Evolutionary conservation across 1,140 invertebrate genomes (phyloP), one percentile per base, ranked within the genome.

Genomic region (Sycobia sp.): DNA sequence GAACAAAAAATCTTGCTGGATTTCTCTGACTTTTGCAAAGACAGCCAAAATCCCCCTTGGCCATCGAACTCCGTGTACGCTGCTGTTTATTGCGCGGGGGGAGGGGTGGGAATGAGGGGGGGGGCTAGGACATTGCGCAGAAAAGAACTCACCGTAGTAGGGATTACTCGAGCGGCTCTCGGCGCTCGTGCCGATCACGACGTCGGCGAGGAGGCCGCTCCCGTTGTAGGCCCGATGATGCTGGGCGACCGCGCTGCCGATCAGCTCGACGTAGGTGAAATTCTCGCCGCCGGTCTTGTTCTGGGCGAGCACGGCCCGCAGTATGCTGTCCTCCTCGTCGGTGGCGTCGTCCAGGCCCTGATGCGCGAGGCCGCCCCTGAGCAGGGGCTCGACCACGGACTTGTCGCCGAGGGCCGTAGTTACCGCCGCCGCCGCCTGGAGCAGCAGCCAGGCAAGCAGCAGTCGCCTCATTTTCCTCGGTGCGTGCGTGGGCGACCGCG

Each of bases 271-370:
- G 47, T 72, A 68, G 3, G 75, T 75, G 32, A 70, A 70, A 66
- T 75, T 73, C 23, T 73, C 71, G 1, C 64, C 62, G 16, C 29
- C 51, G 0, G 70, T 69, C 43, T 72, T 71, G 51, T 73, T 77
- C n/a, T 68, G 65, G 0, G 68, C 43, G 5, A 77, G 62, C 1
- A 71, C 64, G n/a, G n/a, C n/a, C 1, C 68, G 67, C 13, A 76
- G 53, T 16, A 77, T 74, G n/a, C 73, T 71, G 1, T 73, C 69
- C 7, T 75, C 73, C 29, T 73, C 49, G 10, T 75, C 50, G 23
- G 13, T 73, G 32, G 38, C 53, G n/a, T 43, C 18, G 55, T 36
- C 22, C 50, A n/a, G n/a, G n/a, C n/a, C n/a, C n/a, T n/a, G n/a
- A n/a, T n/a, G n/a, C 18, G 27, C 32, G 47, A 29, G 46, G 16